Conservation (phyloP, 2,797 vertebrate genomes). For the Enteromius radiatus region DNA sequence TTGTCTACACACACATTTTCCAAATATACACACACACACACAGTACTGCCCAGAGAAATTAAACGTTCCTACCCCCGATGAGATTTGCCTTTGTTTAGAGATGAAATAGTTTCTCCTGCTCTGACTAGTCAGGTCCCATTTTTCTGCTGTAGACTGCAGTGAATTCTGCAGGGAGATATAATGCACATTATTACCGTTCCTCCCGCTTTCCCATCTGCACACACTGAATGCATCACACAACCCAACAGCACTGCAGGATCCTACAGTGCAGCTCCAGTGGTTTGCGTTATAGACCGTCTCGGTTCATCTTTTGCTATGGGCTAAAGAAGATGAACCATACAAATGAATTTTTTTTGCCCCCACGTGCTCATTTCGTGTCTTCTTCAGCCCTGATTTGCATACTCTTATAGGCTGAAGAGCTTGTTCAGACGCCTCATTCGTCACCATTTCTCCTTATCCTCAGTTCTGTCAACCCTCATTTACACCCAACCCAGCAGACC, state of each 20-base stretch:
- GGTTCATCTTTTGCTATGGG: slow-evolving; percentile 10
- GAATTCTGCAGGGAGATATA: slow-evolving; percentile 48
- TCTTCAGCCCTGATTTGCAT: slow-evolving; percentile 36
- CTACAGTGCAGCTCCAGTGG: neutral
- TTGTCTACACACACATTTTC: neutral
- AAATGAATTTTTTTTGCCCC: slow-evolving; percentile 5
- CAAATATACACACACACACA: neutral
- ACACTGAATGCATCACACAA: neutral
- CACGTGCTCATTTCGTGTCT: neutral
- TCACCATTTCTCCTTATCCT: slow-evolving; percentile 52
- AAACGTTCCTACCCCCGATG: neutral
- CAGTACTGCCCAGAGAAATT: neutral
- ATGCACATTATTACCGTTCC: slow-evolving; percentile 22
- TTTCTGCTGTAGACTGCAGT: slow-evolving; percentile 16
- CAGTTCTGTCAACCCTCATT: slow-evolving; percentile 59
- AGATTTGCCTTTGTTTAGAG: slow-evolving; percentile 12
- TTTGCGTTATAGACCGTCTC: neutral
- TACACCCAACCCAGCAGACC: slow-evolving; percentile 40
- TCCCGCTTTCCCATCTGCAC: slow-evolving; percentile 5
- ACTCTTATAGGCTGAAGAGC: slow-evolving; percentile 32
- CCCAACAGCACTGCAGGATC: slow-evolving; percentile 7
- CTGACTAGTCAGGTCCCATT: slow-evolving; percentile 47
- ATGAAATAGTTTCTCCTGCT: slow-evolving; percentile 22
- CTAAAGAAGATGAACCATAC: slow-evolving; percentile 2
- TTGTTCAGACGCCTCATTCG: slow-evolving; percentile 51